A percentile compares a stretch with the other conserved stretches of the same genome.
phyloP scores from a whole-genome alignment of 53 echinoderm and acorn worm genomes.

The Glandiceps talaboti region DNA sequence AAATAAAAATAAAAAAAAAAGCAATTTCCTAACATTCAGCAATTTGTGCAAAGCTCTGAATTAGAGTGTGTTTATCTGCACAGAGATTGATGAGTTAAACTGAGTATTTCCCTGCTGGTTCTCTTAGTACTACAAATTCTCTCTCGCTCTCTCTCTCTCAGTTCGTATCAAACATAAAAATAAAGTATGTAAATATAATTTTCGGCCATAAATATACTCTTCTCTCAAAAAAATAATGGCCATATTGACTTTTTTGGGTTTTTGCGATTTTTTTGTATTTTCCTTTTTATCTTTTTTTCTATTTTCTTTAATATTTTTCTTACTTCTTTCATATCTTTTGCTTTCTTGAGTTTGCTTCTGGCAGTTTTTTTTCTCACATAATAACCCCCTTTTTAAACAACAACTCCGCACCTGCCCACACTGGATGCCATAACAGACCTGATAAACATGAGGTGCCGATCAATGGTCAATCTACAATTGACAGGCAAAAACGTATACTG shows the following conservation, averaged over 20 bases:
- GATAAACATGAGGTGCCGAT: constrained; percentile 30
- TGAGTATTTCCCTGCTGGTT: constrained; percentile 1
- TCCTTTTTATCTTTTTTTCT: no score
- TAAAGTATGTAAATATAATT: constrained; percentile 40
- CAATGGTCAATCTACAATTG: constrained; percentile 4
- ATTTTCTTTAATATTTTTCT: background rate
- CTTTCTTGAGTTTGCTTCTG: constrained; percentile 3
- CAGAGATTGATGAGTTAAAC: background rate
- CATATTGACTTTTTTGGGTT: constrained; percentile 34
- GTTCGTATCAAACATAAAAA: constrained; percentile 59
- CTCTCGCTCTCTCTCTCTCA: constrained; percentile 23
- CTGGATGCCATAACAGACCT: constrained; percentile 13
- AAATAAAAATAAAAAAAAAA: no score
- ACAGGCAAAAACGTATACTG: background rate
- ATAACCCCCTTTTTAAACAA: constrained; percentile 5
- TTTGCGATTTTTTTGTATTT: constrained; percentile 18
- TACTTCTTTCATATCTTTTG: constrained; percentile 3
- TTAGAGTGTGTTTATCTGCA: background rate
- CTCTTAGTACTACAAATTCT: constrained; percentile 20
- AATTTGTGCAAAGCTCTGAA: background rate
- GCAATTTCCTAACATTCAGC: background rate
- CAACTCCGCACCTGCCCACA: constrained; percentile 4
- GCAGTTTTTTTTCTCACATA: background rate
- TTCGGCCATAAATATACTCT: constrained; percentile 52
- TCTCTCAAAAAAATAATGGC: constrained; percentile 58